These are phyloP conservation scores for Willisornis vidua DNA, from an alignment of 2,113 vertebrate genomes.

Conservation along the genomic window DNA sequence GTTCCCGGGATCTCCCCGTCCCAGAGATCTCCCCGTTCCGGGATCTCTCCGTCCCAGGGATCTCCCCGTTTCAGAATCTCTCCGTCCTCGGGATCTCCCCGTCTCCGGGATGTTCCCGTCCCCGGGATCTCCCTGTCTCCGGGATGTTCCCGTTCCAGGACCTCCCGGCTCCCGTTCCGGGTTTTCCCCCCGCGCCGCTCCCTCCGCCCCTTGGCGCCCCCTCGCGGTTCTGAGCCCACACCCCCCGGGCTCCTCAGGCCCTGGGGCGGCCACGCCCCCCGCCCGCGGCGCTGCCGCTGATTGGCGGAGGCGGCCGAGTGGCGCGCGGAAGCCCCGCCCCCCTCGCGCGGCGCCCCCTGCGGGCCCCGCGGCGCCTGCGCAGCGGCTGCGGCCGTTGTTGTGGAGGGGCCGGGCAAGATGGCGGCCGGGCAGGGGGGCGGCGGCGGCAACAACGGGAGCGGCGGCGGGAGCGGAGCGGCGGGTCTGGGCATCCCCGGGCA, in stretches of 20 bases:
- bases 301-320: not conserved
- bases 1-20: too few species aligned
- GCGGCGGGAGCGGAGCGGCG: not conserved
- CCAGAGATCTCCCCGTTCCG: too few species aligned
- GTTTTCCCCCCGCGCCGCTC: too few species aligned
- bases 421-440: conserved; percentile 66
- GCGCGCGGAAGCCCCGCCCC: not conserved
- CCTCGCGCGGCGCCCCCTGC: not conserved
- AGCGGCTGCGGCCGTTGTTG: not conserved
- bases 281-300: not conserved
- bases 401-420: conserved; percentile 67
- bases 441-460: conserved; percentile 34
- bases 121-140: not conserved
- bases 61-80: too few species aligned
- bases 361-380: conserved; percentile 4
- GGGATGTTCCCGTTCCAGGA: not conserved
- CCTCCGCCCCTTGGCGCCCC: not conserved
- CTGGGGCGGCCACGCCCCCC: not conserved
- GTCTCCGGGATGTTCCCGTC: too few species aligned
- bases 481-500: conserved; percentile 42
- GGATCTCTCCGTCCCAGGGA: too few species aligned
- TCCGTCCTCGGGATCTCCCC: too few species aligned
- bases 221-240: not conserved
- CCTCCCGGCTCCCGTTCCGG: too few species aligned
- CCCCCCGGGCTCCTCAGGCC: too few species aligned